Base-by-base conservation (phyloP, 2,888 invertebrate species). In the Dasysyrphus albostriatus region DNA sequence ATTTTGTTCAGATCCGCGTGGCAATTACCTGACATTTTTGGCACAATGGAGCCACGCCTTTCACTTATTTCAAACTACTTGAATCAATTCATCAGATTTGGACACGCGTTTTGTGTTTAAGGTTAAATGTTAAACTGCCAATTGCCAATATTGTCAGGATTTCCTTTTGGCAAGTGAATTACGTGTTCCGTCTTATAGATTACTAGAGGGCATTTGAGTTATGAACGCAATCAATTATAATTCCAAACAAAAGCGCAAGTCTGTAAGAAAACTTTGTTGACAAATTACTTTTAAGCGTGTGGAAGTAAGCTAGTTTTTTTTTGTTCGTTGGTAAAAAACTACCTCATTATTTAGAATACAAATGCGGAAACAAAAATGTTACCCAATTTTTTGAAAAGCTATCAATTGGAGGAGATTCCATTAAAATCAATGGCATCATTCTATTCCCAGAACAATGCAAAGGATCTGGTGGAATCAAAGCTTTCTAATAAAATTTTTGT, bases 1-100 rank as follows among this genome's bases (percentile, higher is more conserved):
- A 44, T 42, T 75, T 74, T 79, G 16, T 37, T 47, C 3, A 75
- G 51, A 76, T 67, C 75, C 72, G 75, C 51, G 39, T n/a, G 14
- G 54, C 44, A 42, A 5, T 42, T 58, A 32, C n/a, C 9, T 47
- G 44, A 19, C 10, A 32, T 47, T 51, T 51, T 54, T 19, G 32
- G n/a, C 10, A 10, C 37, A 42, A 24, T 24, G 49, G 34, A n/a
- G 44, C 44, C 74, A 80, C 58, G 37, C 78, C 73, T 73, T 12
- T 12, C 47, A 63, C 54, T 12, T 65, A 44, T 77, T 32, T 59
- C 19, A 58, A 61, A 59, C 54, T 51, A 29, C 54, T 69, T 83
- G 32, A 69, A 61, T 78, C 16, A 42, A 78, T 83, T 51, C 32
- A 61, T 77, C 65, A 49, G 56, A 61, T 69, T 37, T 16, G 32